These are phyloP conservation scores for Neoscelio sp. DNA, from an alignment of 2,888 invertebrate genomes.

Conservation along the genomic window DNA sequence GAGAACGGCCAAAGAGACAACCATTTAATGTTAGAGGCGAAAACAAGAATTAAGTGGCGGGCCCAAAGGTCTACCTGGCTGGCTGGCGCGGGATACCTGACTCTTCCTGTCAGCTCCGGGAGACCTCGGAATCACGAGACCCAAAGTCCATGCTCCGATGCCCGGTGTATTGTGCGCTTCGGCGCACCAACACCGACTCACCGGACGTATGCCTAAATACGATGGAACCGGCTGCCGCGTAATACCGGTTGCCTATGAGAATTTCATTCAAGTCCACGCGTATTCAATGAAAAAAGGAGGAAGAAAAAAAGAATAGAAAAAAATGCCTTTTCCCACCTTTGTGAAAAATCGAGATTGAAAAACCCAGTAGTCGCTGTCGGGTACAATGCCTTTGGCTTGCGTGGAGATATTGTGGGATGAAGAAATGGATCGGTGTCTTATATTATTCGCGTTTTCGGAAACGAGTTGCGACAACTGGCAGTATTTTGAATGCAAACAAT, in stretches of 20 bases:
- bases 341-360: slow-evolving; percentile 59
- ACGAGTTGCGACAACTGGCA: slow-evolving; percentile 22
- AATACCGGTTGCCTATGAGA: slow-evolving; percentile 64
- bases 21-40: slow-evolving; percentile 70
- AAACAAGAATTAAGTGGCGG: slow-evolving; percentile 70
- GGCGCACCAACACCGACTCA: slow-evolving; percentile 42
- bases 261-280: slow-evolving; percentile 66
- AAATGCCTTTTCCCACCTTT: slow-evolving; percentile 67
- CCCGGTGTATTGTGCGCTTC: slow-evolving; percentile 49
- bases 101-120: slow-evolving; percentile 61
- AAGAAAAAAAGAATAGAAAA: slow-evolving; percentile 36
- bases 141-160: slow-evolving; percentile 49
- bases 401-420: neutral
- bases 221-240: slow-evolving; percentile 62
- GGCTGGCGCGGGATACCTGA: slow-evolving; percentile 60
- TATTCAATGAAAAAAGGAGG: slow-evolving; percentile 46
- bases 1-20: slow-evolving; percentile 62
- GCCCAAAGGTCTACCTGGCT: slow-evolving; percentile 59
- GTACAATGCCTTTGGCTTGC: slow-evolving; percentile 9
- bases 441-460: slow-evolving; percentile 37
- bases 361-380: slow-evolving; percentile 47
- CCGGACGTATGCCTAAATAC: slow-evolving; percentile 49
- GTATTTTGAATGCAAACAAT: slow-evolving; percentile 34
- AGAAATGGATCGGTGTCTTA: slow-evolving; percentile 23
- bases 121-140: slow-evolving; percentile 39